phyloP scores from a whole-genome alignment of 2,113 vertebrate species.

The Stegostoma tigrinum region DNA sequence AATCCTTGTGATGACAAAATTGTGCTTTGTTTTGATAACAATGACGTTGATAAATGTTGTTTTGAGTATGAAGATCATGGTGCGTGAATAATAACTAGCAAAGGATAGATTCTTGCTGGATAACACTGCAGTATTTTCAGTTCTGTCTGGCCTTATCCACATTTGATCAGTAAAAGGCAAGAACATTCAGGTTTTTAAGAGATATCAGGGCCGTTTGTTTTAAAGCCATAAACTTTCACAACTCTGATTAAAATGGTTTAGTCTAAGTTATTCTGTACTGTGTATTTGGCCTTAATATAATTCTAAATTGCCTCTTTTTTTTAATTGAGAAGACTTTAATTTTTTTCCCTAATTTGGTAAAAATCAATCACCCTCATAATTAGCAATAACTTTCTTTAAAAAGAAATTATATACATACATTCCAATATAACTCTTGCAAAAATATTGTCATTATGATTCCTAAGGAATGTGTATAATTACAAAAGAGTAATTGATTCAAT shows the following conservation, averaged over 20 bases:
- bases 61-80: neutral
- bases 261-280: neutral
- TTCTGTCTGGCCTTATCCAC: neutral
- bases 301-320: too few relatives aligned
- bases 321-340: neutral
- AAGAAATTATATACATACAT: neutral
- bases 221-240: neutral
- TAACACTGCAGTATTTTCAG: neutral
- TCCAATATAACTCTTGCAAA: neutral
- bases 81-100: neutral
- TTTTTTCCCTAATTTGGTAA: neutral
- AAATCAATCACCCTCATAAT: neutral
- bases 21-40: conserved; percentile 7
- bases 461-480: neutral
- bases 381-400: neutral
- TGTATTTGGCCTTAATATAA: neutral
- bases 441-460: neutral
- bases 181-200: neutral
- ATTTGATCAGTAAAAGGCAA: neutral
- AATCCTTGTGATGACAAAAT: neutral
- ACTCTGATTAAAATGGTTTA: too few relatives aligned
- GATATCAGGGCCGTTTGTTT: too few relatives aligned
- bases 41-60: neutral
- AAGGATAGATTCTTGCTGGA: neutral
- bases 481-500: neutral